Base-by-base conservation (phyloP, 2,888 invertebrate species). In the Scelioninae gen. 1 region DNA sequence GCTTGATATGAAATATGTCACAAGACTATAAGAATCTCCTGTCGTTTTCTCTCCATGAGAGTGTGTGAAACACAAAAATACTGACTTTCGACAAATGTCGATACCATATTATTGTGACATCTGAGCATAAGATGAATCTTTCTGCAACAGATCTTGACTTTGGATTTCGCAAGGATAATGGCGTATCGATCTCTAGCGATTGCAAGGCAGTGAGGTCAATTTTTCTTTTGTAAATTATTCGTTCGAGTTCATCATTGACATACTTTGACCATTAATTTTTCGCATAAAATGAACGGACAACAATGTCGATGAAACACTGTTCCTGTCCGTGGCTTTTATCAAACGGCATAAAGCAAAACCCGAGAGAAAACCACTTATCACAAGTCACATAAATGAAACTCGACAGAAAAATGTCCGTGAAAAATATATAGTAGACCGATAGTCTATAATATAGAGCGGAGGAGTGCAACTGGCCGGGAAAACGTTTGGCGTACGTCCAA, bases 401-500 rank as follows among this genome's bases (percentile, higher is more conserved):
- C 75, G 84, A 81, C 75, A 82, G 81, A 84, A 84, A 84, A 81
- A 84, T 69, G 81, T 84, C 75, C 78, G 69, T 84, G 81, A 82
- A 84, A 78, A 82, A 84, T 84, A 74, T 84, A 82, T 81, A 84
- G 84, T 53, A 31, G 69, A 76, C 74, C 81, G 84, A 84, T 84
- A 84, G 84, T 84, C 84, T 82, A 84, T 84, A 84, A 82, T 82
- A 82, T 79, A 78, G 84, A 72, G 81, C 68, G 51, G 45, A 79
- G 72, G 62, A 55, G 76, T 69, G 77, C 77, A 84, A 84, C 78
- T 80, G 84, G 63, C 80, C 80, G 81, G 85, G 84, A 87, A 88
- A 88, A 88, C 86, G 87, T 87, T 86, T 89, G 89, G 88, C 88
- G 40, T n/a, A 53, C 65, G 60, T 86, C 88, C 89, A 89, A 86